phyloP scores from a whole-genome alignment of 2,888 invertebrate species.

The Drosophila picticornis region DNA sequence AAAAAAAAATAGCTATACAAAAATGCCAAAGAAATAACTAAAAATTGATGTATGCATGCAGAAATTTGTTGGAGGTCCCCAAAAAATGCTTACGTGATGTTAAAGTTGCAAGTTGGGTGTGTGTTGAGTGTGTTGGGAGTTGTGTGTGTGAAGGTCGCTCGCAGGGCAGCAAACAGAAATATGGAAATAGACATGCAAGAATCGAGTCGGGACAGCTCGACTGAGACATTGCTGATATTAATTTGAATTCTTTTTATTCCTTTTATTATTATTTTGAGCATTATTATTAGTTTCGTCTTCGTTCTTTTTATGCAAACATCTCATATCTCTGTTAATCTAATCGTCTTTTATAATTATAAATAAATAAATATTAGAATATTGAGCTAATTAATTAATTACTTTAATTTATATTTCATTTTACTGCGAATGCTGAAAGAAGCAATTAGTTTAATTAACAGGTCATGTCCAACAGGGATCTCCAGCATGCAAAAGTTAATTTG shows the following conservation, averaged over 20 bases:
- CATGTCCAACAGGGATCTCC: not conserved
- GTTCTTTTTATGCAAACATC: not conserved
- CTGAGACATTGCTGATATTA: slow-evolving; percentile 47
- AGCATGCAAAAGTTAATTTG: not conserved
- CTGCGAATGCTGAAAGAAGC: too few relatives aligned
- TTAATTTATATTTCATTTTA: not conserved
- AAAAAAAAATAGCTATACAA: slow-evolving; percentile 43
- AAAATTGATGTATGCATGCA: slow-evolving; percentile 74
- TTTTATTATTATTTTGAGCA: not conserved
- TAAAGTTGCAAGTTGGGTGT: slow-evolving; percentile 45
- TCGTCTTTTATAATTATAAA: not conserved
- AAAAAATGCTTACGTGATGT: slow-evolving; percentile 74
- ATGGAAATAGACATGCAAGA: slow-evolving; percentile 17
- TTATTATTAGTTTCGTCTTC: not conserved
- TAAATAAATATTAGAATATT: not conserved
- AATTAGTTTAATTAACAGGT: not conserved
- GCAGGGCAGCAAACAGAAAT: slow-evolving; percentile 41
- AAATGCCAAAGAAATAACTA: slow-evolving; percentile 57
- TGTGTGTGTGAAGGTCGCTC: slow-evolving; percentile 61
- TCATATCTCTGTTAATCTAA: too few relatives aligned
- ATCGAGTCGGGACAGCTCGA: slow-evolving; percentile 55
- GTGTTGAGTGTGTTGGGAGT: slow-evolving; percentile 18
- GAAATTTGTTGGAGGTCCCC: slow-evolving; percentile 34
- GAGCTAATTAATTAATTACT: not conserved
- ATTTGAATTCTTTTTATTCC: not conserved